A percentile compares a stretch with the other conserved stretches of the same genome.
Evolutionary conservation across 2,797 vertebrate genomes (phyloP).

Genomic region (Lagorchestes hirsutus): DNA sequence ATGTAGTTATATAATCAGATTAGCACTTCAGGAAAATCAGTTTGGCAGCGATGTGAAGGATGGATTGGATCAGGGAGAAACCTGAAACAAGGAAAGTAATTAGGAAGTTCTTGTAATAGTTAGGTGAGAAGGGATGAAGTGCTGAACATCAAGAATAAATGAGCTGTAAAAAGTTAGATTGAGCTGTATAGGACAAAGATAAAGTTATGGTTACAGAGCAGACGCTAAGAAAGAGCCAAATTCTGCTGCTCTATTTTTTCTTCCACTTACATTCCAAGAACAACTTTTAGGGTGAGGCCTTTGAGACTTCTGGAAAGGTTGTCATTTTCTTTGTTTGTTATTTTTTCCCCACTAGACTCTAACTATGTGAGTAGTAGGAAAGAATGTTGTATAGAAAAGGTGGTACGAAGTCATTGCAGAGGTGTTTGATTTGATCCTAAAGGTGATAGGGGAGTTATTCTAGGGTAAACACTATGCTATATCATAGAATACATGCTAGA

Average conservation of each 20-base stretch:
- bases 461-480: neutral
- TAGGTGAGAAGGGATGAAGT: neutral
- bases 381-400: neutral
- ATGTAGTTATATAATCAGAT: neutral
- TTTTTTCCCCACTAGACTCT: neutral
- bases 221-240: neutral
- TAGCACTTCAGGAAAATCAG: neutral
- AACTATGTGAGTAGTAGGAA: neutral
- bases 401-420: neutral
- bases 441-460: neutral
- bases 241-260: neutral
- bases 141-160: neutral
- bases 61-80: neutral
- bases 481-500: neutral
- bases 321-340: neutral
- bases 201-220: neutral
- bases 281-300: neutral
- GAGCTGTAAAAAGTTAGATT: neutral
- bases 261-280: neutral
- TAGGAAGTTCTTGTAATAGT: neutral
- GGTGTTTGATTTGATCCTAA: neutral
- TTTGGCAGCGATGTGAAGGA: neutral
- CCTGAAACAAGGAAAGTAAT: neutral
- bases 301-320: neutral
- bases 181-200: neutral